phyloP scores from a whole-genome alignment of 2,888 invertebrate genomes.

The Rhingia campestris region DNA sequence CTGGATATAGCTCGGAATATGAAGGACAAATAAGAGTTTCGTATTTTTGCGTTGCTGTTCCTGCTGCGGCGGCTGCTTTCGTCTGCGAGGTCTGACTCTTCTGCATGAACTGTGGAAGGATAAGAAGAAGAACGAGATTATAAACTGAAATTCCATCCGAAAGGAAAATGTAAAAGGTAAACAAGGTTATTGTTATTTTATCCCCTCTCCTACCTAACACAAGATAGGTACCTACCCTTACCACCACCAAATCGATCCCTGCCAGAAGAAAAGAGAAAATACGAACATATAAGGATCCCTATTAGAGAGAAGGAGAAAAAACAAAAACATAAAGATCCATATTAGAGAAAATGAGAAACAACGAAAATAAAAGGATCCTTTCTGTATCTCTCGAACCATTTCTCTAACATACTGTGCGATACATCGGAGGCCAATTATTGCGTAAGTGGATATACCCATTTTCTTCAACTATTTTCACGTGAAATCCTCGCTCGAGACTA shows the following conservation, averaged over 20 bases:
- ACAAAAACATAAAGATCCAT: slow-evolving; percentile 8
- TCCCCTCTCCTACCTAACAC: background rate
- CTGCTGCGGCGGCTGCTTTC: slow-evolving; percentile 28
- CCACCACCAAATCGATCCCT: too few relatives aligned
- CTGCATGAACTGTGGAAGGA: slow-evolving; percentile 60
- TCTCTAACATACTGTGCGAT: slow-evolving; percentile 6
- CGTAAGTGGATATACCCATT: slow-evolving; percentile 45
- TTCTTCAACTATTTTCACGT: slow-evolving; percentile 18
- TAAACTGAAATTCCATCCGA: slow-evolving; percentile 1
- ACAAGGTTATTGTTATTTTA: slow-evolving; percentile 24
- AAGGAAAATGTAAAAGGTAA: slow-evolving; percentile 12
- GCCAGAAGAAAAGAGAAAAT: too few relatives aligned
- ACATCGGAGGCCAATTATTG: slow-evolving; percentile 43
- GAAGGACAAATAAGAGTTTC: slow-evolving; percentile 76
- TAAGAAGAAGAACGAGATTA: slow-evolving; percentile 42
- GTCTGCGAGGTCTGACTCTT: slow-evolving; percentile 63
- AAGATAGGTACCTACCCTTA: too few relatives aligned
- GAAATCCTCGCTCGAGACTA: slow-evolving; percentile 9
- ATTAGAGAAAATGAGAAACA: background rate
- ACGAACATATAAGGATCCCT: too few relatives aligned
- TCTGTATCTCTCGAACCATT: background rate
- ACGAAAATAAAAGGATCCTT: background rate
- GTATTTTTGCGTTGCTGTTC: slow-evolving; percentile 39
- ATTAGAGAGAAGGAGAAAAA: too few relatives aligned
- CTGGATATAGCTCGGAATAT: slow-evolving; percentile 77